Evolutionary conservation across 2,797 vertebrate genomes (phyloP).

Genomic region (Lithobates pipiens): DNA sequence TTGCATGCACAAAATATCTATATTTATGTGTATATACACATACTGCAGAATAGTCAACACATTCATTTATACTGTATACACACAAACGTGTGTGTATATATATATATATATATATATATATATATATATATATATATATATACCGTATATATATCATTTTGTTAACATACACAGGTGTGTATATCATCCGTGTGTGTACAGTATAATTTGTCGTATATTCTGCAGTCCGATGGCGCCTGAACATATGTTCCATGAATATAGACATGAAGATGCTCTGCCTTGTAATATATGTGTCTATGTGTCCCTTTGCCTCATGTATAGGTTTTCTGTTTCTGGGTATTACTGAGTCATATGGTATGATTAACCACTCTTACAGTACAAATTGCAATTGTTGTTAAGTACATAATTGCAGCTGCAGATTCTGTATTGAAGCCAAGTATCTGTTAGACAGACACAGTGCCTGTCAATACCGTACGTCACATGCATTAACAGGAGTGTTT

Average conservation of each 20-base stretch:
- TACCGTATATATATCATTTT: too few species aligned
- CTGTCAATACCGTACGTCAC: conserved; percentile 13
- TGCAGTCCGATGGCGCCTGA: background rate
- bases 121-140: too few species aligned
- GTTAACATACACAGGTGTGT: too few species aligned
- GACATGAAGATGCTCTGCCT: background rate
- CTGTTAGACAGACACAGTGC: conserved; percentile 5
- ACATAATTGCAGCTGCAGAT: conserved; percentile 44
- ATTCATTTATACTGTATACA: too few species aligned
- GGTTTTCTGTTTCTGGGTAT: conserved; percentile 13
- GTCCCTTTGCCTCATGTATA: conserved; percentile 20
- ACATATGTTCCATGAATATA: background rate
- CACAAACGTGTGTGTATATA: too few species aligned
- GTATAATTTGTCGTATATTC: too few species aligned
- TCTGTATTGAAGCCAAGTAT: conserved; percentile 33
- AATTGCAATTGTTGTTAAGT: conserved; percentile 45
- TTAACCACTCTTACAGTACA: conserved; percentile 43
- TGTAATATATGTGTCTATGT: conserved; percentile 2
- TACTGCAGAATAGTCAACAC: too few species aligned
- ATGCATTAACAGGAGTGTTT: conserved; percentile 8
- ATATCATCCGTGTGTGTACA: too few species aligned
- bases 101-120: too few species aligned
- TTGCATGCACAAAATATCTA: too few species aligned
- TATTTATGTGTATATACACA: too few species aligned
- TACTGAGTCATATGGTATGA: conserved; percentile 11